phyloP scores from a whole-genome alignment of 2,113 vertebrate genomes.

The Microtus pennsylvanicus region DNA sequence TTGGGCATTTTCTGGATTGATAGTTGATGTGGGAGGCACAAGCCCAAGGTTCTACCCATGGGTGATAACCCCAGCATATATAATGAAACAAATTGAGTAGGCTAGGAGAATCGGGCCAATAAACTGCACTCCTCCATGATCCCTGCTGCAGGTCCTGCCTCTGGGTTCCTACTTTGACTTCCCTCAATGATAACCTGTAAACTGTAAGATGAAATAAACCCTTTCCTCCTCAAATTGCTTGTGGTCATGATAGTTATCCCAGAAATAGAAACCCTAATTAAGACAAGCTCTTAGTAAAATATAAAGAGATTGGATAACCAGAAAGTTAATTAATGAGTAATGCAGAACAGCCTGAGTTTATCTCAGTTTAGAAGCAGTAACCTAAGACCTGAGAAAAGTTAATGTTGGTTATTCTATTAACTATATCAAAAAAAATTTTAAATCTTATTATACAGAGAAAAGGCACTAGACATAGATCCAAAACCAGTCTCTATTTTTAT shows the following conservation, averaged over 20 bases:
- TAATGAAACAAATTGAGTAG: neutral
- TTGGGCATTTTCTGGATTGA: neutral
- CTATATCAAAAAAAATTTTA: neutral
- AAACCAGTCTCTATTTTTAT: neutral
- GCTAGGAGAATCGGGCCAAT: neutral
- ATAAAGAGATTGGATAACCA: neutral
- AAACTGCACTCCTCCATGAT: neutral
- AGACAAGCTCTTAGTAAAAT: neutral
- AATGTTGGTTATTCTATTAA: neutral
- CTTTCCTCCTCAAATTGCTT: neutral
- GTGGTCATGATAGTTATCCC: neutral
- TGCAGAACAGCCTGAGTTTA: neutral
- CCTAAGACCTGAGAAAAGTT: slow-evolving; percentile 37
- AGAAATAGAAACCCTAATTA: neutral
- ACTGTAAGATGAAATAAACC: neutral
- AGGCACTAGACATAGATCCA: neutral
- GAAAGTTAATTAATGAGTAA: neutral
- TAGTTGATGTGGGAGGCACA: neutral
- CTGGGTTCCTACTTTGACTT: neutral
- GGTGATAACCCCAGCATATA: neutral
- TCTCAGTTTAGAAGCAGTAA: neutral
- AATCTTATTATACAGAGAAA: slow-evolving; percentile 13
- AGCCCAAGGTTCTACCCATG: neutral
- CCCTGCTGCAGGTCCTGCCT: neutral
- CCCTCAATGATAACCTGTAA: neutral